phyloP scores from a whole-genome alignment of 1,140 invertebrate species.

The Pygmarrhopalites habei region DNA sequence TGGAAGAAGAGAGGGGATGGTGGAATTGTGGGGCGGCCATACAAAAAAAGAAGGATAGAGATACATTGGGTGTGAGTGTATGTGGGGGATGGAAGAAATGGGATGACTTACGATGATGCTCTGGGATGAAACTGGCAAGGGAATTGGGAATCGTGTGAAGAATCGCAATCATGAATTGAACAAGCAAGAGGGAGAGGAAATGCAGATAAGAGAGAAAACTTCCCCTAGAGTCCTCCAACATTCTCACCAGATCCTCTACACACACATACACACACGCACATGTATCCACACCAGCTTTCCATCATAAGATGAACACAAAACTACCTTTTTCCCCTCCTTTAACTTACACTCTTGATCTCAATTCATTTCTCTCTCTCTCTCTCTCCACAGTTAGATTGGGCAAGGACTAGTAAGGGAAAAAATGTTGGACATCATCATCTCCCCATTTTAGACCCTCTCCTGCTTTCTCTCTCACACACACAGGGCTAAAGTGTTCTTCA shows the following conservation, averaged over 20 bases:
- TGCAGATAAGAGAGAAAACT: constrained; percentile 11
- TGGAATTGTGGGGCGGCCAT: background rate
- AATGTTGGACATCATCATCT: too few relatives aligned
- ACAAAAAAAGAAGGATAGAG: background rate
- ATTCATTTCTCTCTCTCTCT: background rate
- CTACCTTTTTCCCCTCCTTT: too few relatives aligned
- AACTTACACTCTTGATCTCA: background rate
- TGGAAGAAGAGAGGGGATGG: constrained; percentile 3
- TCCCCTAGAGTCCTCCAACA: background rate
- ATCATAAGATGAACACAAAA: too few relatives aligned
- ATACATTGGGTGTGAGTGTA: background rate
- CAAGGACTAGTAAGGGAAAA: too few relatives aligned
- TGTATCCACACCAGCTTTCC: too few relatives aligned
- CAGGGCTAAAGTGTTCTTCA: too few relatives aligned
- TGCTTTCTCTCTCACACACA: background rate
- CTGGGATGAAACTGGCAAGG: constrained; percentile 8
- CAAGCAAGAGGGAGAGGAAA: constrained; percentile 4
- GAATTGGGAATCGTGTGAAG: constrained; percentile 17
- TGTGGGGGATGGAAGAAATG: background rate
- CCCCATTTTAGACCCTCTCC: background rate
- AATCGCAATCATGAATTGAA: constrained; percentile 16
- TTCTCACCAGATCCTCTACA: background rate
- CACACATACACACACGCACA: too few relatives aligned
- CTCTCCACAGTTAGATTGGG: too few relatives aligned
- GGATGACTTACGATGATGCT: constrained; percentile 11